phyloP scores from a whole-genome alignment of 2,797 vertebrate species.

The Aphelocoma californica region DNA sequence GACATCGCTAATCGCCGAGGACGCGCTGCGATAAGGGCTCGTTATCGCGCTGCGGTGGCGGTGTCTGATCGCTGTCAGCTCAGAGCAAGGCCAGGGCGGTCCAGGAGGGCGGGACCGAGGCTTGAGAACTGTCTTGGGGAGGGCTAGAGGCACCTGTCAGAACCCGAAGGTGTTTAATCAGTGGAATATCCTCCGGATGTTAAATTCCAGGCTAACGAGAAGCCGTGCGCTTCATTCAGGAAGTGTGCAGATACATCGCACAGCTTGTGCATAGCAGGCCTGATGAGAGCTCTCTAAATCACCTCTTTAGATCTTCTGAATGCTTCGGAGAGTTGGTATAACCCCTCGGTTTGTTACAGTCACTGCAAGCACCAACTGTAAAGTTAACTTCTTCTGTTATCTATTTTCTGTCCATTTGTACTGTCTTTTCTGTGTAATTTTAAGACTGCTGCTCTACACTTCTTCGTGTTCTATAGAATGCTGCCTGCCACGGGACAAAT shows the following conservation, averaged over 20 bases:
- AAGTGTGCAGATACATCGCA: accelerated
- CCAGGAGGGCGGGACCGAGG: neutral
- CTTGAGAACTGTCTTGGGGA: neutral
- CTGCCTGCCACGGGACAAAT: neutral
- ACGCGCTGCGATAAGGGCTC: neutral
- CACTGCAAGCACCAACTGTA: neutral
- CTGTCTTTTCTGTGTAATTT: neutral
- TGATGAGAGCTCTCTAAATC: neutral
- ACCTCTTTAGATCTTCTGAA: too few relatives aligned
- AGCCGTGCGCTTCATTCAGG: too few relatives aligned
- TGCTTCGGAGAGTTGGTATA: neutral
- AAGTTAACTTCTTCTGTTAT: neutral
- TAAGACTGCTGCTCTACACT: neutral
- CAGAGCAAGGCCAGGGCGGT: neutral
- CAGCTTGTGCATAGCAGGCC: accelerated
- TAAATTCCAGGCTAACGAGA: neutral
- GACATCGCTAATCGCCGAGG: neutral
- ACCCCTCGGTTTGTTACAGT: neutral
- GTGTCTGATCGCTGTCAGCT: neutral
- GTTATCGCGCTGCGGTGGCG: neutral
- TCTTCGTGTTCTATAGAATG: neutral
- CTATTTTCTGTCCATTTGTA: neutral
- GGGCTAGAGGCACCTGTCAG: neutral
- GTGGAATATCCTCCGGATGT: accelerated
- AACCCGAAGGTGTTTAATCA: neutral